Base-by-base conservation (phyloP, 2,113 vertebrate genomes). In the Cavia aperea region DNA sequence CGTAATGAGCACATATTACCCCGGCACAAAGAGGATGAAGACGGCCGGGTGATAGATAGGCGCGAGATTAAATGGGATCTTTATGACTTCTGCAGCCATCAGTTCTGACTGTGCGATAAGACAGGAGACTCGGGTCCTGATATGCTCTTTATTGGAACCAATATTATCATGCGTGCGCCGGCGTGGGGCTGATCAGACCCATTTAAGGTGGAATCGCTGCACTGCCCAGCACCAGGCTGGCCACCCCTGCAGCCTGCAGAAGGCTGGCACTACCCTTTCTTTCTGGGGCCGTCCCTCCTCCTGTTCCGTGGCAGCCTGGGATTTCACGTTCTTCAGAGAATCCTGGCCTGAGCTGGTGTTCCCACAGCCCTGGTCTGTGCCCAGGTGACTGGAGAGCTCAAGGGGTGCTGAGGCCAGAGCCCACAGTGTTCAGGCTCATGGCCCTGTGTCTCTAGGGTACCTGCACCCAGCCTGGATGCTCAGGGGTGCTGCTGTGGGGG, bases 1-100 rank as follows among this genome's bases (percentile, higher is more conserved):
- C 97, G 97, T 98, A 99, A 99, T 99, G 98, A 98, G 98, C 98
- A 98, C 98, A 98, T 98, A 98, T 98, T 98, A 98, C 98, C 97
- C 97, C 96, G 95, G 98, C 98, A 98, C 98, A 98, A 98, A 98
- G 98, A 98, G 98, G 98, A 98, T 98, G 98, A 98, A 98, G 98
- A 98, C 98, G 97, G 98, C 98, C 97, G 96, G 96, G 98, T 99
- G 98, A 99, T 98, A 98, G 98, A 99, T 98, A 98, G 98, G 97
- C 97, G 94, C 97, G 96, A 98, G 98, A 99, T 99, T 98, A 98
- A 98, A 98, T 98, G 98, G 98, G 98, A 98, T 98, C 98, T 98
- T 98, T 98, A 98, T 98, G 98, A 98, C 98, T 98, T 97, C 98
- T 98, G 97, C 98, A 98, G 98, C 98, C 98, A 98, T 98, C 98